These are phyloP conservation scores for Dryocosmus kuriphilus DNA, from an alignment of 2,888 invertebrate genomes.

Conservation along the genomic window DNA sequence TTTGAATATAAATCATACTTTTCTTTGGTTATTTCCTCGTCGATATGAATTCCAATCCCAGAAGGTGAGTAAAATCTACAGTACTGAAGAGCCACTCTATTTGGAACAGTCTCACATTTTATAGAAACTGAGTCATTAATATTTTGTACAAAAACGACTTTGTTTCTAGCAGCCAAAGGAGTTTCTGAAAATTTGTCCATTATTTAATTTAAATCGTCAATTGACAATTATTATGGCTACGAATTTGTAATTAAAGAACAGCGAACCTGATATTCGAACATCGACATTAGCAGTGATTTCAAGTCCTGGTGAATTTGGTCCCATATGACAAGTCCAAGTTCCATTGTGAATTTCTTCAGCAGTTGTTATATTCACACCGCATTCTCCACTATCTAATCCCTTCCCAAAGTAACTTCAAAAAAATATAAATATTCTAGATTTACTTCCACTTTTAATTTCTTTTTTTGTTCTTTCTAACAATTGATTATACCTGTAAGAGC, in stretches of 20 bases:
- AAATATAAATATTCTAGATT: not conserved
- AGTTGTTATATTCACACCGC: conserved; percentile 77
- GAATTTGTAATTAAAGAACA: not conserved
- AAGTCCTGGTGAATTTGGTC: conserved; percentile 73
- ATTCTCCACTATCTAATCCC: conserved; percentile 73
- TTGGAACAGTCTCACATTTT: conserved; percentile 78
- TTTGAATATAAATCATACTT: conserved; percentile 68
- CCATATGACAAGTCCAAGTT: conserved; percentile 79
- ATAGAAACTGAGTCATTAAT: conserved; percentile 71
- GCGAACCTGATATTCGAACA: conserved; percentile 77
- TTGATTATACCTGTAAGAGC: not conserved
- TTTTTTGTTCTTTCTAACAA: not conserved
- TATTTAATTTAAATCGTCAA: not conserved
- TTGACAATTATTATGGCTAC: not conserved
- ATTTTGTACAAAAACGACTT: conserved; percentile 66
- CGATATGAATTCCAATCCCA: conserved; percentile 77
- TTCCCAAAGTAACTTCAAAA: not conserved
- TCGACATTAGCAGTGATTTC: conserved; percentile 75
- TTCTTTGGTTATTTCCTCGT: conserved; percentile 74
- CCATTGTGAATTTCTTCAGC: conserved; percentile 75
- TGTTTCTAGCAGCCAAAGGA: conserved; percentile 75
- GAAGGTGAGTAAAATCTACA: conserved; percentile 78
- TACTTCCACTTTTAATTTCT: not conserved
- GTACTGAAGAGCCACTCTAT: conserved; percentile 77
- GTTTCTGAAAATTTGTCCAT: conserved; percentile 44